Evolutionary conservation across 2,113 vertebrate genomes (phyloP).

Genomic region (Campylomormyrus tamandua): DNA sequence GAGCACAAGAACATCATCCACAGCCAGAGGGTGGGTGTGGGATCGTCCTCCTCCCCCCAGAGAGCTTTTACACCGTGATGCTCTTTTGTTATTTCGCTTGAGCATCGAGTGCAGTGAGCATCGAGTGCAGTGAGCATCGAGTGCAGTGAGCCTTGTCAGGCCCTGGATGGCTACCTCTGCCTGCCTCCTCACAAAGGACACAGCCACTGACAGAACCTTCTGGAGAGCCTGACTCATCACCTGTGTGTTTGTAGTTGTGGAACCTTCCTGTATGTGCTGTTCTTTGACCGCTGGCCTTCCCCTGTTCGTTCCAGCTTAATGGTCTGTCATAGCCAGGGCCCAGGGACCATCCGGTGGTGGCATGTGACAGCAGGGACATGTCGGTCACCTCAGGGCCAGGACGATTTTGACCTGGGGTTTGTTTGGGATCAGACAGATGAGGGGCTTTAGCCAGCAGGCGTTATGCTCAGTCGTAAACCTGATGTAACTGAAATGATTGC

Average conservation of each 20-base stretch:
- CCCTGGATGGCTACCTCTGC: not conserved
- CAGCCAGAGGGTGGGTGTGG: conserved; percentile 72
- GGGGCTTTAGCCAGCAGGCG: not conserved
- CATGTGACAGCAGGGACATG: not conserved
- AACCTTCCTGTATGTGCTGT: not conserved
- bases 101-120: not conserved
- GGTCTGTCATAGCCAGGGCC: not conserved
- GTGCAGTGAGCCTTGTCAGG: not conserved
- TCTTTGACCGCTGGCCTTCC: not conserved
- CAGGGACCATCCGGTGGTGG: not conserved
- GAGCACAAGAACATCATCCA: conserved; percentile 95
- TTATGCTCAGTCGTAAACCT: not conserved
- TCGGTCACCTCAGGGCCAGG: not conserved
- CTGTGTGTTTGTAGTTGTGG: not conserved
- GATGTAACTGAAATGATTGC: not conserved
- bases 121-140: not conserved
- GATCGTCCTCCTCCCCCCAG: not conserved
- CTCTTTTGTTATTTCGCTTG: not conserved
- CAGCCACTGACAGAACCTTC: not conserved
- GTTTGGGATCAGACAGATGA: not conserved
- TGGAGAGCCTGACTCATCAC: not conserved
- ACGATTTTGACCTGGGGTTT: not conserved
- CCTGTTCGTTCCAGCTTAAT: not conserved
- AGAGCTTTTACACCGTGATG: not conserved
- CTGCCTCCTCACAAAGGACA: not conserved